Evolutionary conservation across 2,797 vertebrate species (phyloP), one percentile per base, ranked within the genome.

Genomic region (Bradypodion ventrale): DNA sequence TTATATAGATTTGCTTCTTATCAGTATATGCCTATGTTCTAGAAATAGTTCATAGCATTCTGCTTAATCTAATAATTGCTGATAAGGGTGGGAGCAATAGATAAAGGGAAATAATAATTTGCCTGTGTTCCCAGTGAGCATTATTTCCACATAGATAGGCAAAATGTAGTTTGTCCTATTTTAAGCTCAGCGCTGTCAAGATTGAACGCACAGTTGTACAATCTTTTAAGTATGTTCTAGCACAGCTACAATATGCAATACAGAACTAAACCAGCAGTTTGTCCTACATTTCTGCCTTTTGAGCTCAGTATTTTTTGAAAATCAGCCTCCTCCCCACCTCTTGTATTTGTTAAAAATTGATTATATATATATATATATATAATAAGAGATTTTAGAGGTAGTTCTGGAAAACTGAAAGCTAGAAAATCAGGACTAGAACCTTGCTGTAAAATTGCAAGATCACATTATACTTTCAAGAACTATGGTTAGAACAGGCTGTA

Each of bases 381-480:
- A 27, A 35, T 1, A 25, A 46, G 0, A 5, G 19, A 2, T 86
- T 78, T 74, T 80, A 32, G 68, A 62, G 32, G 59, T 35, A 19
- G 35, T 86, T 49, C 80, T 81, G 85, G 86, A 80, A 70, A 83
- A 21, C 6, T 66, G 12, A 16, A 59, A 87, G 68, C 27, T 49
- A 72, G 68, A 74, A 44, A 76, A 73, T 35, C 0, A 49, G 69
- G 59, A 21, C 8, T 37, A n/a, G 21, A 29, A 32, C 40, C 25
- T 63, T 60, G 29, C 37, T 72, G 29, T 7, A 1, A 32, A 4
- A 23, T 42, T 72, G 27, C 37, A 72, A 40, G 60, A 56, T 56
- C 52, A 56, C 52, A 56, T 13, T 56, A 56, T 56, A 19, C 15
- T 56, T 6, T 21, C 21, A 15, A 56, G 52, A 56, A 19, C 19